These are phyloP conservation scores for Parotocinclus haroldoi DNA, from an alignment of 2,797 vertebrate species.

Conservation along the genomic window DNA sequence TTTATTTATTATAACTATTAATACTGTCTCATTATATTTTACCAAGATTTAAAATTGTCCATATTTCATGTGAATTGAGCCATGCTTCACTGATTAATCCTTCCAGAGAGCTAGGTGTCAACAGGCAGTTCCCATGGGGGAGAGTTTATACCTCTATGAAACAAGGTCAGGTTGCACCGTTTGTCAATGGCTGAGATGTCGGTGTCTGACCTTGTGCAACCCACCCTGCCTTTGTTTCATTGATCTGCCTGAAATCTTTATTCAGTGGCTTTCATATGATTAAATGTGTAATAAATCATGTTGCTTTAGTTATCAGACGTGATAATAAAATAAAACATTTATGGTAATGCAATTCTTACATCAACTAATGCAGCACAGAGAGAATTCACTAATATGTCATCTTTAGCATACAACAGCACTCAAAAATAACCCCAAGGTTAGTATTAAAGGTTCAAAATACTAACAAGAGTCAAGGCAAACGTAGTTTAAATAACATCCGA, in stretches of 20 bases:
- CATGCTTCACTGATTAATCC: neutral
- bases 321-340: constrained; percentile 57
- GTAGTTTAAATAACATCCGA: no score
- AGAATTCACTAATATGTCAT: no score
- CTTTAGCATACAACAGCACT: no score
- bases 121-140: constrained; percentile 23
- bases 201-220: constrained; percentile 3
- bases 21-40: no score
- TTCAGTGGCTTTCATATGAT: constrained; percentile 61
- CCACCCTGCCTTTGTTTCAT: constrained; percentile 54
- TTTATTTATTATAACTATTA: no score
- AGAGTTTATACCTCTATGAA: constrained; percentile 24
- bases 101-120: neutral
- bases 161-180: constrained; percentile 39
- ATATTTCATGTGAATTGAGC: no score
- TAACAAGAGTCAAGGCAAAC: no score
- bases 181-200: constrained; percentile 52
- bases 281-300: constrained; percentile 58
- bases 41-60: no score
- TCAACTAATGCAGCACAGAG: no score
- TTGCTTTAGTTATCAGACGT: constrained; percentile 30
- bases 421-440: no score
- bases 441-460: no score
- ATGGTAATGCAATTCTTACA: constrained; percentile 36
- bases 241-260: constrained; percentile 55